Evolutionary conservation across 2,113 vertebrate species (phyloP).

Genomic region (Solea solea): DNA sequence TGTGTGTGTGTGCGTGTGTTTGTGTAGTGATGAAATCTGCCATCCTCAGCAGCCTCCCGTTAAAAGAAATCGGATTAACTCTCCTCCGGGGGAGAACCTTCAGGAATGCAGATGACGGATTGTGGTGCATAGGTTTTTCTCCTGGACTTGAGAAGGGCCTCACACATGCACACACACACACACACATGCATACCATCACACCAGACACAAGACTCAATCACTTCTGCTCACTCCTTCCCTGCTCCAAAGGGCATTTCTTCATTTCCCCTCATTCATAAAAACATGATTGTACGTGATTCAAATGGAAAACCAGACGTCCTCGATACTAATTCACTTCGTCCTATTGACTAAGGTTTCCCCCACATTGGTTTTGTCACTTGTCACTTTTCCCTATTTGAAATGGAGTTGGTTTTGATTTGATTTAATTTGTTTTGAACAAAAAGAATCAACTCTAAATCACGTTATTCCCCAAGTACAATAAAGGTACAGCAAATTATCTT

Average conservation of each 20-base stretch:
- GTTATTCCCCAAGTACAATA: conserved; percentile 39
- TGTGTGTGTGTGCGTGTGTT: conserved; percentile 26
- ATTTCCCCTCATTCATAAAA: conserved; percentile 70
- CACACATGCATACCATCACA: conserved; percentile 9
- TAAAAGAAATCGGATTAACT: conserved; percentile 80
- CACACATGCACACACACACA: conserved; percentile 10
- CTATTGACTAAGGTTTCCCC: conserved; percentile 36
- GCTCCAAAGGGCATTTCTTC: conserved; percentile 56
- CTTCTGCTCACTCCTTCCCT: conserved; percentile 31
- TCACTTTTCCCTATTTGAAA: conserved; percentile 54
- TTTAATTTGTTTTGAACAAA: conserved; percentile 46
- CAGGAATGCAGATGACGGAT: conserved; percentile 80
- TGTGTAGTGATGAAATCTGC: conserved; percentile 78
- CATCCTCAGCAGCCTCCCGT: conserved; percentile 75
- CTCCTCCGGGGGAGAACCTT: conserved; percentile 75
- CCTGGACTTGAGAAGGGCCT: conserved; percentile 49
- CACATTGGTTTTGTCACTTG: conserved; percentile 48
- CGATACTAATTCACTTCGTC: conserved; percentile 59
- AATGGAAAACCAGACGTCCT: conserved; percentile 31
- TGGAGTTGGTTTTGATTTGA: conserved; percentile 51
- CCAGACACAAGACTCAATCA: conserved; percentile 41
- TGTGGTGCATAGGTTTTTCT: conserved; percentile 68
- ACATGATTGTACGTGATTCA: conserved; percentile 44
- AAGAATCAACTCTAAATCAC: conserved; percentile 34
- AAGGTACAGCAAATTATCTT: conserved; percentile 31